phyloP scores from a whole-genome alignment of 2,113 vertebrate species.

The Dromiciops gliroides region DNA sequence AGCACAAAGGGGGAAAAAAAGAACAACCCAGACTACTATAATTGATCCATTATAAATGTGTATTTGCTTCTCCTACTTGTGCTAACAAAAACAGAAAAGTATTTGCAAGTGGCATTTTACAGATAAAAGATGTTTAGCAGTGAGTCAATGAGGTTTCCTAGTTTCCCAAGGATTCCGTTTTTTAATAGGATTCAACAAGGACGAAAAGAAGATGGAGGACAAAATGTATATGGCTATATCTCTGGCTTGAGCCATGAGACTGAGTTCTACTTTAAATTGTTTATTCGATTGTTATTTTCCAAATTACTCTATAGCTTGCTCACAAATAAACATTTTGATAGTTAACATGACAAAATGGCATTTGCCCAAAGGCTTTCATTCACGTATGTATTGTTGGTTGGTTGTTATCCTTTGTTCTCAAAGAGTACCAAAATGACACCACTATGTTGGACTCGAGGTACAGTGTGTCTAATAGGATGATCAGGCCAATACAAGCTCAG shows the following conservation, averaged over 20 bases:
- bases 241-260: neutral
- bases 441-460: neutral
- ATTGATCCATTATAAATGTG: neutral
- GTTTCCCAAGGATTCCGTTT: neutral
- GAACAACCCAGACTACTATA: neutral
- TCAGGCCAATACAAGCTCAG: no score
- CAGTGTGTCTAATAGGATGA: no score
- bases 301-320: neutral
- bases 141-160: neutral
- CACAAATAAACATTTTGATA: neutral
- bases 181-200: neutral
- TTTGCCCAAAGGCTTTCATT: neutral
- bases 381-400: neutral
- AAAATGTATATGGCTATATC: neutral
- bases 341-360: neutral
- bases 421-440: neutral
- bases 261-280: neutral
- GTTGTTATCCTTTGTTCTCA: neutral
- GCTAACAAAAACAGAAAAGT: neutral
- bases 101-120: neutral
- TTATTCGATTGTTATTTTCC: neutral
- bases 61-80: neutral
- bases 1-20: neutral
- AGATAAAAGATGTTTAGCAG: neutral
- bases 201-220: neutral